These are phyloP conservation scores for Eilema griseolum DNA, from an alignment of 2,888 invertebrate genomes.

Conservation along the genomic window DNA sequence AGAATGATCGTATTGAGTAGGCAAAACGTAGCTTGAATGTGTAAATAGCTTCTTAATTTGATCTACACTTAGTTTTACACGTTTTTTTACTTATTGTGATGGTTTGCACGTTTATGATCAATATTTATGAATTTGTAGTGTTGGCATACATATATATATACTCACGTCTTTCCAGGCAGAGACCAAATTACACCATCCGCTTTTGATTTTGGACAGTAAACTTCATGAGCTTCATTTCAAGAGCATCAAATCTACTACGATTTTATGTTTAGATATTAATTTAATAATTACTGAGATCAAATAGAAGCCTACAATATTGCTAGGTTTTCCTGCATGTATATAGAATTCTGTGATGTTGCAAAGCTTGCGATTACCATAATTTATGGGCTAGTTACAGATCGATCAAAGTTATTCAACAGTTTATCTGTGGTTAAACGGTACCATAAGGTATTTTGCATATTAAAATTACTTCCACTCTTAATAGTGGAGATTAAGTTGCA, in stretches of 20 bases:
- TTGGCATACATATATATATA: too few species aligned
- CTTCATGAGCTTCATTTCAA: too few species aligned
- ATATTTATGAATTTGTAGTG: neutral
- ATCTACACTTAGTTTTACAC: neutral
- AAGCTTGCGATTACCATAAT: constrained; percentile 3
- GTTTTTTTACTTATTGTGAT: neutral
- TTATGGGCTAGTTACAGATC: constrained; percentile 8
- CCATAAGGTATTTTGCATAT: constrained; percentile 1
- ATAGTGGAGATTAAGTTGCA: neutral
- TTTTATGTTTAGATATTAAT: neutral
- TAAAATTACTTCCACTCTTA: neutral
- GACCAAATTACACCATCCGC: neutral
- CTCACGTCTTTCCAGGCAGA: too few species aligned
- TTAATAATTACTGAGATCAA: neutral
- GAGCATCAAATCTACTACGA: too few species aligned
- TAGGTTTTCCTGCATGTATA: neutral
- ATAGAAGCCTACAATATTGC: neutral
- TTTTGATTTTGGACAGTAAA: neutral
- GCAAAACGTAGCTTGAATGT: constrained; percentile 25
- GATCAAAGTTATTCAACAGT: constrained; percentile 8
- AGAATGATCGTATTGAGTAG: constrained; percentile 35
- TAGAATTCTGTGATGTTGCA: neutral
- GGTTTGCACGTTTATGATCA: neutral
- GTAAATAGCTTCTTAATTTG: constrained; percentile 17
- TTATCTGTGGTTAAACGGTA: neutral